Evolutionary conservation across 2,888 invertebrate genomes (phyloP).

Genomic region (Sycophila texana): DNA sequence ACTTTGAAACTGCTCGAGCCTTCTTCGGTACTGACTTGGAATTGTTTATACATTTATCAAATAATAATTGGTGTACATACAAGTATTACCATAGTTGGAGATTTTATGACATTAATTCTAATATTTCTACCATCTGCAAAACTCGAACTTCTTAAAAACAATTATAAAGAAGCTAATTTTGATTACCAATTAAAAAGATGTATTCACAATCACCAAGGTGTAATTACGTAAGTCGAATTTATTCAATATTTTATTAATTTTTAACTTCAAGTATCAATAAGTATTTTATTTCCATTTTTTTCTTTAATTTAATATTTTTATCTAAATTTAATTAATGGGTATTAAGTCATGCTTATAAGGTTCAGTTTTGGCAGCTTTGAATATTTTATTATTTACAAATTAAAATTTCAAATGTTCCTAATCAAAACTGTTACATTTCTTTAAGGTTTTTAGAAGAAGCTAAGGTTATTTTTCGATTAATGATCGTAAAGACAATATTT

Average conservation of each 20-base stretch:
- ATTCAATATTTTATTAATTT: too few species aligned
- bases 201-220: conserved; percentile 12
- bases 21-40: neutral
- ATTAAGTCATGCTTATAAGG: too few species aligned
- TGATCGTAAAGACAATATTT: neutral
- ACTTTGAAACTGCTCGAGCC: too few species aligned
- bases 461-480: neutral
- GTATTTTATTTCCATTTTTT: too few species aligned
- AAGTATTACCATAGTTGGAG: neutral
- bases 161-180: neutral
- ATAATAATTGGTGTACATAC: neutral
- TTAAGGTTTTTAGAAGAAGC: conserved; percentile 10
- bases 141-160: neutral
- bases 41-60: neutral
- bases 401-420: too few species aligned
- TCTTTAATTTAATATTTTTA: too few species aligned
- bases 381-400: too few species aligned
- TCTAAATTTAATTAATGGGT: too few species aligned
- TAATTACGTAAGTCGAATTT: conserved; percentile 7
- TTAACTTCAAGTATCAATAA: too few species aligned
- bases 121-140: neutral
- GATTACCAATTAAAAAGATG: neutral
- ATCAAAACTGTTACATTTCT: too few species aligned
- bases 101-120: neutral
- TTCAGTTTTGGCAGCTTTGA: too few species aligned